Percentiles rank a stretch among this genome's conserved stretches.
phyloP scores from a whole-genome alignment of 1,140 invertebrate genomes.

The Eubasilissa regina region DNA sequence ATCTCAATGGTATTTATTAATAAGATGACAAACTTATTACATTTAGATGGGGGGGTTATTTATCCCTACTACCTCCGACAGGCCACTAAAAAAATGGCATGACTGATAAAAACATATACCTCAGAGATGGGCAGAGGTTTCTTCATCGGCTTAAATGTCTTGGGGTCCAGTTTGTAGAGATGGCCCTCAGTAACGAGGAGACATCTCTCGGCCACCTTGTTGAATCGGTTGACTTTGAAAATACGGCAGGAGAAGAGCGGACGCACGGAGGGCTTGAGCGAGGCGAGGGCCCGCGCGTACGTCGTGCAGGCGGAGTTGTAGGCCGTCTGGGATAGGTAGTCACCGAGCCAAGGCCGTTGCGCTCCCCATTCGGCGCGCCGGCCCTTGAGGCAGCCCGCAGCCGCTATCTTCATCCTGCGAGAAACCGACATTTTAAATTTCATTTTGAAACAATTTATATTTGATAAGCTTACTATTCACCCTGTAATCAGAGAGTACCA shows the following conservation, averaged over 20 bases:
- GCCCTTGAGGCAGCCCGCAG: constrained; percentile 83
- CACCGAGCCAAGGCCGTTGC: constrained; percentile 89
- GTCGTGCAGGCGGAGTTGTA: constrained; percentile 84
- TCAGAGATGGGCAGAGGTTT: constrained; percentile 86
- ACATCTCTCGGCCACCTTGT: constrained; percentile 91
- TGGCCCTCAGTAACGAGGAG: constrained; percentile 89
- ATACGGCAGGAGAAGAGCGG: constrained; percentile 75
- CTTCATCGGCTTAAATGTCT: constrained; percentile 91
- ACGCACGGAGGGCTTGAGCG: constrained; percentile 49
- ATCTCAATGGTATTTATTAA: too few species aligned
- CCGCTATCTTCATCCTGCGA: constrained; percentile 79
- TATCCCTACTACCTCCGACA: too few species aligned
- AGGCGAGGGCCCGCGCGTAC: constrained; percentile 78
- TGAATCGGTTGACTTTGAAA: constrained; percentile 81
- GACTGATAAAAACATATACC: constrained; percentile 72
- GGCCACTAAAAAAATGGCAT: too few species aligned
- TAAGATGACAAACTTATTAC: too few species aligned
- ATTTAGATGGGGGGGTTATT: too few species aligned
- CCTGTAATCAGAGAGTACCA: too few species aligned
- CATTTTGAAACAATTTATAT: too few species aligned
- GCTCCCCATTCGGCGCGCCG: constrained; percentile 89
- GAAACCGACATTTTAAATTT: background rate
- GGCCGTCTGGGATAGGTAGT: constrained; percentile 85
- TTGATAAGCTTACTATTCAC: too few species aligned
- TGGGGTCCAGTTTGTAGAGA: constrained; percentile 92